Base-by-base conservation (phyloP, 2,888 invertebrate species). In the Idaea straminata region DNA sequence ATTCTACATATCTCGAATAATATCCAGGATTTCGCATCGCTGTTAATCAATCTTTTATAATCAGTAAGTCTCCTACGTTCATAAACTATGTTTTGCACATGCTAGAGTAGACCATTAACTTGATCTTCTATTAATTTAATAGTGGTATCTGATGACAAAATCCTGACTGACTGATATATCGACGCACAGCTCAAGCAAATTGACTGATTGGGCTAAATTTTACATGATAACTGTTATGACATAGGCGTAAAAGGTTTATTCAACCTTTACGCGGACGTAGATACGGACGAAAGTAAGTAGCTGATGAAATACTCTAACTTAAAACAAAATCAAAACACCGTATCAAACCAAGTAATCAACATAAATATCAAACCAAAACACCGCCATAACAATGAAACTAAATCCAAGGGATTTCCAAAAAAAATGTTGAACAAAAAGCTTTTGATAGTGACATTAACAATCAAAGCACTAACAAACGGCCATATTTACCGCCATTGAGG, bases 281-380 rank as follows among this genome's bases (percentile, higher is more conserved):
- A 3, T 25, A 25, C 25, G 25, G 25, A 25, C 25, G 3, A 25
- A 25, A 25, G 25, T 25, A 25, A 25, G 3, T 25, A 25, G 25
- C 25, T 25, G 3, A 25, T 25, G 25, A 1, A 25, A 25, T 25
- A 3, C 25, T 25, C 1, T 2, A 25, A 25, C 25, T 10, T 6
- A 13, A 5, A 47, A 13, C 7, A 47, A 47, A 47, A 4, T 38
- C 47, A 47, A 47, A 47, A 47, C 13, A 47, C 10, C 13, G 47
- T 13, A 47, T 47, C 0, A 6, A 47, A 47, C 25, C 10, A 47
- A 47, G 4, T 47, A 13, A 47, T 47, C 47, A 47, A 47, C 47
- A 47, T 47, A 47, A 47, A 35, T 69, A 69, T 69, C 65, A 68
- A 70, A 68, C 70, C 67, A 63, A 66, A 64, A 61, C 69, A 71